phyloP scores from a whole-genome alignment of 2,113 vertebrate species.

The Datnioides undecimradiatus region DNA sequence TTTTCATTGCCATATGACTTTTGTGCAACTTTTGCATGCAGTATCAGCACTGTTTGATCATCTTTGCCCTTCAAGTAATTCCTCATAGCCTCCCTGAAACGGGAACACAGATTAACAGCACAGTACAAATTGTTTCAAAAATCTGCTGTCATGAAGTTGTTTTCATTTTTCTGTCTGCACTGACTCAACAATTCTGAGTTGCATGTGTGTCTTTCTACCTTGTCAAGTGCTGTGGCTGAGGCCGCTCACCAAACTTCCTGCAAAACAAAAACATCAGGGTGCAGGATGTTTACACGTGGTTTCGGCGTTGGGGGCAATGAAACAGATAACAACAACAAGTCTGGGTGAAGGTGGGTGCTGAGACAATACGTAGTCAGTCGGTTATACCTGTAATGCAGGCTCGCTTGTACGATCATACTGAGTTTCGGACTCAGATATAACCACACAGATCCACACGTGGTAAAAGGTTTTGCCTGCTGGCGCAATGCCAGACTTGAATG shows the following conservation, averaged over 20 bases:
- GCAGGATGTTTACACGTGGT: constrained; percentile 16
- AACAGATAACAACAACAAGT: background rate
- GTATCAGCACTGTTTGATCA: constrained; percentile 97
- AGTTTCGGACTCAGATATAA: background rate
- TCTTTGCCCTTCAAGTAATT: constrained; percentile 96
- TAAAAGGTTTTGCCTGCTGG: background rate
- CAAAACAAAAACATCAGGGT: constrained; percentile 60
- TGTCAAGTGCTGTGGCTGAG: constrained; percentile 95
- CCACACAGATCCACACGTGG: background rate
- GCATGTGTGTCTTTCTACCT: constrained; percentile 83
- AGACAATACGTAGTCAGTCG: background rate
- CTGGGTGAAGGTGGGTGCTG: background rate
- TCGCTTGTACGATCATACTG: no score
- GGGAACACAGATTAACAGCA: background rate
- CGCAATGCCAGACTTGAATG: no score
- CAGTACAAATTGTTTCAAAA: background rate
- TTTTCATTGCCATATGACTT: constrained; percentile 99
- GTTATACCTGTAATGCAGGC: background rate
- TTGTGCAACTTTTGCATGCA: constrained; percentile 97
- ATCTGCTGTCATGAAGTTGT: constrained; percentile 2
- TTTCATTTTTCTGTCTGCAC: background rate
- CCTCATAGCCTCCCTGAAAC: constrained; percentile 94
- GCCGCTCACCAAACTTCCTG: constrained; percentile 97
- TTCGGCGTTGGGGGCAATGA: background rate
- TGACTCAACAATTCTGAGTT: background rate